Conservation (phyloP, 1,140 invertebrate genomes). For the Elymnias hypermnestra region DNA sequence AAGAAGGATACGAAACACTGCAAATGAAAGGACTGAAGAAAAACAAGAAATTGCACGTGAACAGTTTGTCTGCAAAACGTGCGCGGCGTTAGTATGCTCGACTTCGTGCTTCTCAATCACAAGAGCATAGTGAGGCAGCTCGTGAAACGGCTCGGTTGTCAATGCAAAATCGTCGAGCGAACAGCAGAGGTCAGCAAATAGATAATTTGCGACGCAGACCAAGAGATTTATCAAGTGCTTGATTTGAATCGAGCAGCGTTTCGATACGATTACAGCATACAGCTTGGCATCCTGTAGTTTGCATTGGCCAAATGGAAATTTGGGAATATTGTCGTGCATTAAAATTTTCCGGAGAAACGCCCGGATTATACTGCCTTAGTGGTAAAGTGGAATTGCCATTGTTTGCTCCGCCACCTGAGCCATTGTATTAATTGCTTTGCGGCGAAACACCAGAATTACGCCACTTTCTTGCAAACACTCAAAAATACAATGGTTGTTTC, state of each 20-base stretch:
- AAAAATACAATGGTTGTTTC: constrained; percentile 11
- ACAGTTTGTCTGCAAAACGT: no score
- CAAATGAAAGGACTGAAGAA: constrained; percentile 22
- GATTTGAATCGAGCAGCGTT: constrained; percentile 35
- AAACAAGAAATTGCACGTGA: constrained; percentile 30
- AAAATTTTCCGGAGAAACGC: constrained; percentile 47
- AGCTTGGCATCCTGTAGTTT: constrained; percentile 31
- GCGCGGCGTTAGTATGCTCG: constrained; percentile 36
- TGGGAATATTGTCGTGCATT: constrained; percentile 32
- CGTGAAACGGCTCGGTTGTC: constrained; percentile 39
- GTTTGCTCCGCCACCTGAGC: no score
- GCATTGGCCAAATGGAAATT: constrained; percentile 29
- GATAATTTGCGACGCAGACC: constrained; percentile 41
- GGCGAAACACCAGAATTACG: constrained; percentile 14
- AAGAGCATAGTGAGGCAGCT: constrained; percentile 46
- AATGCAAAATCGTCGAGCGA: constrained; percentile 39
- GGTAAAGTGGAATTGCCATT: no score
- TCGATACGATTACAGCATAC: constrained; percentile 47
- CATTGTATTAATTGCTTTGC: constrained; percentile 22
- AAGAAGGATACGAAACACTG: no score
- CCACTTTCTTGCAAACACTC: constrained; percentile 3
- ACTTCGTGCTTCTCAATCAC: constrained; percentile 38
- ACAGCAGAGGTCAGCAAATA: constrained; percentile 32
- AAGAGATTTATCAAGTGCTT: constrained; percentile 35
- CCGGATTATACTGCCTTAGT: constrained; percentile 33